Evolutionary conservation across 1,140 invertebrate genomes (phyloP).

Genomic region (Leptinotarsa lineolata): DNA sequence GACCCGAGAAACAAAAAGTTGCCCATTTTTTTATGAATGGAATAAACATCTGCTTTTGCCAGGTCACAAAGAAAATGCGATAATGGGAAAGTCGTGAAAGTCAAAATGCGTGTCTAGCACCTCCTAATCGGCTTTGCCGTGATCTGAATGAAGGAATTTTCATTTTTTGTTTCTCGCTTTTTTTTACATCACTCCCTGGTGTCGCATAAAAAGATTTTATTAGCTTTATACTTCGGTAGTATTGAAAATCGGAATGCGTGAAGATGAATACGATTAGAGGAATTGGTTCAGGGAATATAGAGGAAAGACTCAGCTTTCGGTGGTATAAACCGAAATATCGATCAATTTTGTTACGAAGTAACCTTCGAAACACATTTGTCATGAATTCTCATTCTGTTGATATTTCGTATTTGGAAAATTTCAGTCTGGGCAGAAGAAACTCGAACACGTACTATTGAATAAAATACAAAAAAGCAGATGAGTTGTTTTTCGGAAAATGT

Average conservation of each 20-base stretch:
- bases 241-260: background rate
- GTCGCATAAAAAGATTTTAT: background rate
- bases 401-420: no score
- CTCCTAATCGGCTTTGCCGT: background rate
- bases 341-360: no score
- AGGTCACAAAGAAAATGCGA: background rate
- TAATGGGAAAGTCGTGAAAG: slow-evolving; percentile 8
- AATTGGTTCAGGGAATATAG: no score
- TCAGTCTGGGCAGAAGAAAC: no score
- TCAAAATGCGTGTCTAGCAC: slow-evolving; percentile 2
- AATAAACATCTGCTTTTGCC: slow-evolving; percentile 6
- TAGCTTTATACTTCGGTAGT: background rate
- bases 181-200: background rate
- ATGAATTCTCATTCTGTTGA: no score
- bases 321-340: no score
- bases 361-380: no score
- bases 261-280: no score
- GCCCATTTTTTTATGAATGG: slow-evolving; percentile 4
- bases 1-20: background rate
- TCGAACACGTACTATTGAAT: no score
- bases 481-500: no score
- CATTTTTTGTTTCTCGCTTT: background rate
- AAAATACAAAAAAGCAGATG: no score
- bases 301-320: no score
- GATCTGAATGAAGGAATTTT: background rate